Conservation (phyloP, 2,797 vertebrate genomes). For the Sebastes oblongus region DNA sequence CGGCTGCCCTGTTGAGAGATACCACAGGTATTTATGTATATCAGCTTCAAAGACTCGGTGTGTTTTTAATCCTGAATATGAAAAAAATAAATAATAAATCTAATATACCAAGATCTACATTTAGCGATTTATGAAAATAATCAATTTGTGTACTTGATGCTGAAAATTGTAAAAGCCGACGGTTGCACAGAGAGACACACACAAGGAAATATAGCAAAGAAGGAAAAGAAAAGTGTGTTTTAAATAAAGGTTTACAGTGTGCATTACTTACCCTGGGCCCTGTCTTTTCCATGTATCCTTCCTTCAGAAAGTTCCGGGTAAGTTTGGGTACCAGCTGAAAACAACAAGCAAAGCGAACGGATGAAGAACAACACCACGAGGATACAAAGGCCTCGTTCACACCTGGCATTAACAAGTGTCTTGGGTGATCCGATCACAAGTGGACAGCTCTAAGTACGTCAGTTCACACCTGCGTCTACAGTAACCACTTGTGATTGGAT, state of each 20-base stretch:
- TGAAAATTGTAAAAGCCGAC: neutral
- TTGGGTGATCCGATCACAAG: neutral
- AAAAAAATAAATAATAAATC: neutral
- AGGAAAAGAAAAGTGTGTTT: neutral
- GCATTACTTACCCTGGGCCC: slow-evolving; percentile 83
- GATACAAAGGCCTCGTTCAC: neutral
- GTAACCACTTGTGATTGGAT: neutral
- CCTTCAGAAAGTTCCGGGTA: slow-evolving; percentile 89
- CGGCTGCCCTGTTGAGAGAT: neutral
- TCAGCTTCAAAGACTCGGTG: neutral
- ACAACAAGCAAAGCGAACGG: neutral
- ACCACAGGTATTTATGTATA: neutral
- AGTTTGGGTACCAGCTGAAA: slow-evolving; percentile 86
- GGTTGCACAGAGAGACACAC: neutral
- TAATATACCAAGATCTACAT: too few relatives aligned
- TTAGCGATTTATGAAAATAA: too few relatives aligned
- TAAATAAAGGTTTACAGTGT: neutral
- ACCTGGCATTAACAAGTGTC: neutral
- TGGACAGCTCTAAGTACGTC: too few relatives aligned
- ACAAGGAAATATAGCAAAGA: neutral
- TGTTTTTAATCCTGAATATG: neutral
- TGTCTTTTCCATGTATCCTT: slow-evolving; percentile 95
- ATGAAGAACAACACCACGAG: neutral
- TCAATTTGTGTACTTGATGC: neutral
- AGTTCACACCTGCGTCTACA: neutral